phyloP scores from a whole-genome alignment of 2,888 invertebrate species.

The Periphyllus acericola region DNA sequence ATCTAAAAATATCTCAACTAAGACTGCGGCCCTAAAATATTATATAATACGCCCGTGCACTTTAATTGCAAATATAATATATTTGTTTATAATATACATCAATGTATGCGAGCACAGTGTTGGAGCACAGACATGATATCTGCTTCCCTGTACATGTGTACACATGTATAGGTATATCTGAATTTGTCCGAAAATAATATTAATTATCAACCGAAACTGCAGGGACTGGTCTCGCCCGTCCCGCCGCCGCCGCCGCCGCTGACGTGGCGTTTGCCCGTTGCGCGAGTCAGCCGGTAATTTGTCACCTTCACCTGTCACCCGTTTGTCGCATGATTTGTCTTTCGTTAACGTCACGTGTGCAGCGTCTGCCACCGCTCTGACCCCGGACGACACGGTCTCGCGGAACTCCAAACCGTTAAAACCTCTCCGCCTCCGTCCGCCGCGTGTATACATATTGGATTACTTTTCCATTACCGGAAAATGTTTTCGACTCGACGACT shows the following conservation, averaged over 20 bases:
- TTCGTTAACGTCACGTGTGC: conserved; percentile 56
- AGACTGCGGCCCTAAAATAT: too few relatives aligned
- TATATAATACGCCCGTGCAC: too few relatives aligned
- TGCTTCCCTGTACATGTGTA: background rate
- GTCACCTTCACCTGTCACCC: conserved; percentile 61
- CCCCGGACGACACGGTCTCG: background rate
- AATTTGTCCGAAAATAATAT: conserved; percentile 53
- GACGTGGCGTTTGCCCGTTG: background rate
- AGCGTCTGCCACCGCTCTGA: conserved; percentile 12
- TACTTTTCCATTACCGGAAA: conserved; percentile 61
- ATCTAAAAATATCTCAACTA: too few relatives aligned
- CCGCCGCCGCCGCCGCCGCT: background rate
- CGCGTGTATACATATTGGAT: conserved; percentile 45
- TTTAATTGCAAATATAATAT: too few relatives aligned
- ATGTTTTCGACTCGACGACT: conserved; percentile 55
- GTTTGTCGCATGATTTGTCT: conserved; percentile 62
- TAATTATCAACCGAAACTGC: conserved; percentile 35
- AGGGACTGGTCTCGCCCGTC: background rate
- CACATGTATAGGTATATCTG: background rate
- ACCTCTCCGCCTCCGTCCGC: background rate
- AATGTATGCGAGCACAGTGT: background rate
- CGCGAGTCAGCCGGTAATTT: conserved; percentile 45
- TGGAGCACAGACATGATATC: background rate
- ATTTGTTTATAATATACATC: too few relatives aligned
- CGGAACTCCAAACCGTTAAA: background rate